phyloP scores from a whole-genome alignment of 2,113 vertebrate genomes.

The Ochotona curzoniae region DNA sequence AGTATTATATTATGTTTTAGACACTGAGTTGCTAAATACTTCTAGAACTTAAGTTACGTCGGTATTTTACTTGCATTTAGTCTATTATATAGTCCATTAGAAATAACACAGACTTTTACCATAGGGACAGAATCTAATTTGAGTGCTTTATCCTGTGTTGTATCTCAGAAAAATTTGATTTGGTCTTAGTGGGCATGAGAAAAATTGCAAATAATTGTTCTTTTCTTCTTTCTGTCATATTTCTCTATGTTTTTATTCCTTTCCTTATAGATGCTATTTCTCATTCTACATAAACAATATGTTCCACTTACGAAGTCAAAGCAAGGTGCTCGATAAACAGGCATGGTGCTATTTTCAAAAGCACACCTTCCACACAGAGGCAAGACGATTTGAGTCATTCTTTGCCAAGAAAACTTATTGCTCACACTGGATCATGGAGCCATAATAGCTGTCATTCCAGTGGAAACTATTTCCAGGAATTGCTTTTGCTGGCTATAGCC shows the following conservation, averaged over 20 bases:
- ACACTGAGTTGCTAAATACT: background rate
- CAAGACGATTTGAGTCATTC: constrained; percentile 59
- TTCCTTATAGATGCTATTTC: background rate
- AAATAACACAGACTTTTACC: background rate
- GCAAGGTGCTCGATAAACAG: background rate
- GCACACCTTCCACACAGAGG: background rate
- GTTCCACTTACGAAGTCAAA: constrained; percentile 56
- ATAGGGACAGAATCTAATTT: background rate
- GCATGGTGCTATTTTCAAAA: constrained; percentile 52
- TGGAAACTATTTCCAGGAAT: constrained; percentile 62
- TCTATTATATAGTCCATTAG: background rate
- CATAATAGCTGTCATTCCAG: background rate
- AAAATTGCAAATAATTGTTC: background rate
- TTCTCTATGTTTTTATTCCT: constrained; percentile 33
- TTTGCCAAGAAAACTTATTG: constrained; percentile 37
- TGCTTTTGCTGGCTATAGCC: constrained; percentile 37
- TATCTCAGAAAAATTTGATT: background rate
- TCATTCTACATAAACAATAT: background rate
- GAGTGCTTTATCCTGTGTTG: background rate
- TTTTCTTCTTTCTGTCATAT: background rate
- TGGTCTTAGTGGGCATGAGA: background rate
- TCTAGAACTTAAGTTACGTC: background rate
- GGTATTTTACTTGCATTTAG: background rate
- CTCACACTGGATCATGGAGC: constrained; percentile 20
- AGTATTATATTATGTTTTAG: background rate